A percentile compares a stretch with the other conserved stretches of the same genome.
Evolutionary conservation across 2,113 vertebrate genomes (phyloP).

Genomic region (Apodemus speciosus): DNA sequence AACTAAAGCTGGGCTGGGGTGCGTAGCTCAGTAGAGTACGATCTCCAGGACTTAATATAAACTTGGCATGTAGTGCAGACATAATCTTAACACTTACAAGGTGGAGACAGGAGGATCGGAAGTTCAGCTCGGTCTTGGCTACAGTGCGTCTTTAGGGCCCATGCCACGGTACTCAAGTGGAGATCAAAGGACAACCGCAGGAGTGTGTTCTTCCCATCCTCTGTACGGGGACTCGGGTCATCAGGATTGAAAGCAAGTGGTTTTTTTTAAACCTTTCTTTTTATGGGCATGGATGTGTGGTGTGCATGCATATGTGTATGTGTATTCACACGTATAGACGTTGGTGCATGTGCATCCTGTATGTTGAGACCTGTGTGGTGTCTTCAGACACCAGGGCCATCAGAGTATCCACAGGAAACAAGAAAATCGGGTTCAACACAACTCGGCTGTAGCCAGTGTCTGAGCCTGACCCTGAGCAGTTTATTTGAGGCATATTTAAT

Average conservation of each 20-base stretch:
- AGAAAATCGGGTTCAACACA: background rate
- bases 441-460: background rate
- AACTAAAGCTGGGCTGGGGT: background rate
- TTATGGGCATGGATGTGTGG: background rate
- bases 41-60: background rate
- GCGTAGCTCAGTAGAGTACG: too few species aligned
- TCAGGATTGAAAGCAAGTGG: background rate
- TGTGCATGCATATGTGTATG: background rate
- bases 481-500: background rate
- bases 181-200: background rate
- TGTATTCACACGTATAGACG: background rate
- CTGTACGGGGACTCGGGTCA: too few species aligned
- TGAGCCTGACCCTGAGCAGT: background rate
- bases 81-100: background rate
- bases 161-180: background rate
- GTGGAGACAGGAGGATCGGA: background rate
- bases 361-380: background rate
- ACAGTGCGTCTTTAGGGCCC: background rate
- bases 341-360: background rate
- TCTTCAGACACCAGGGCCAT: background rate
- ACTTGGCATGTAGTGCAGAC: background rate
- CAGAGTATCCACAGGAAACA: background rate
- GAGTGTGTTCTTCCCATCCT: background rate
- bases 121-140: background rate
- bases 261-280: background rate